Conservation (phyloP, 2,888 invertebrate genomes). For the Folsomia candida region DNA sequence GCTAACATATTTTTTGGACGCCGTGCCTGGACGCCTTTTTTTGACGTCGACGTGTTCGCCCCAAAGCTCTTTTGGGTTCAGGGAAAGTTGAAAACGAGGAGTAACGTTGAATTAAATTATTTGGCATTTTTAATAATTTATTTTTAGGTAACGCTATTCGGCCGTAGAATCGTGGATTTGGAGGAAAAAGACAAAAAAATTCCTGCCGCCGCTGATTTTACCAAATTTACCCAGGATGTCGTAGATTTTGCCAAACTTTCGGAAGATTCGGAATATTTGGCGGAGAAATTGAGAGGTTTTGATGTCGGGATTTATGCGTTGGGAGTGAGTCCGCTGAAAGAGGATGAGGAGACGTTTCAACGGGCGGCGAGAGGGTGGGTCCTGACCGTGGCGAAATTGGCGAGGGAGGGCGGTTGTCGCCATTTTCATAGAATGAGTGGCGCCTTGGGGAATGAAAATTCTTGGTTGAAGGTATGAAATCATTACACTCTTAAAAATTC, state of each 20-base stretch:
- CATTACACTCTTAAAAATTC: too few relatives aligned
- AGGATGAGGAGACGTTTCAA: neutral
- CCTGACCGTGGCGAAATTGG: neutral
- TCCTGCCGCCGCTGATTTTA: neutral
- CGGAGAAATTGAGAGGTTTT: neutral
- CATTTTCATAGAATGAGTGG: constrained; percentile 1
- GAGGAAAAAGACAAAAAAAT: neutral
- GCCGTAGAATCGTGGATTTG: neutral
- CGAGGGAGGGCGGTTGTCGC: neutral
- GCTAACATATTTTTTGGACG: too few relatives aligned
- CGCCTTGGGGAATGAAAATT: neutral
- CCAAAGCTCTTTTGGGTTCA: too few relatives aligned
- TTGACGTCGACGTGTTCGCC: too few relatives aligned
- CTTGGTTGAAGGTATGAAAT: too few relatives aligned
- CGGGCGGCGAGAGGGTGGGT: neutral
- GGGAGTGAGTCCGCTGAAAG: neutral
- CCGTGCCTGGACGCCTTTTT: too few relatives aligned
- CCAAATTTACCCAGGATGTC: neutral
- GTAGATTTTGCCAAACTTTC: neutral
- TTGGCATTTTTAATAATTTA: too few relatives aligned
- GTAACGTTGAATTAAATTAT: too few relatives aligned
- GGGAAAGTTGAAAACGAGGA: too few relatives aligned
- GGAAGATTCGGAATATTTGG: neutral
- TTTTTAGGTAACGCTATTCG: neutral
- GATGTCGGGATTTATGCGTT: neutral